A percentile compares a stretch with the other conserved stretches of the same genome.
Conservation (phyloP, 2,113 vertebrate species). For the Pseudorhombus dupliciocellatus region DNA sequence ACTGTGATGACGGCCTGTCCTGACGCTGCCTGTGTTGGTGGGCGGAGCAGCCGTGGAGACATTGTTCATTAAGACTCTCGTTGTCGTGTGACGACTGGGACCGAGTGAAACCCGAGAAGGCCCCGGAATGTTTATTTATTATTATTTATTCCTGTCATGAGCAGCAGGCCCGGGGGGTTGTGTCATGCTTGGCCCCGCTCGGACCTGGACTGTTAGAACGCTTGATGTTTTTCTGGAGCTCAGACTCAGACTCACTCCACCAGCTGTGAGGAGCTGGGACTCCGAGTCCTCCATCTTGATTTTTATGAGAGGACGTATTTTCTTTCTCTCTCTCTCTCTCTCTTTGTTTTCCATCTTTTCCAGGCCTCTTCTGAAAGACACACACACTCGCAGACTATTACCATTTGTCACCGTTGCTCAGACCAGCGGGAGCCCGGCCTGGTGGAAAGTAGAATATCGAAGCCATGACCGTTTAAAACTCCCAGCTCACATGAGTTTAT, state of each 20-base stretch:
- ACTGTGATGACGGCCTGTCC: constrained; percentile 77
- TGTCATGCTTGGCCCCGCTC: constrained; percentile 68
- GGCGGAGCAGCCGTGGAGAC: constrained; percentile 67
- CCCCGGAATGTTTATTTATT: too few species aligned
- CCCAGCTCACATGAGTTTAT: constrained; percentile 46
- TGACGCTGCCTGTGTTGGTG: constrained; percentile 68
- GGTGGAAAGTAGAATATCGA: constrained; percentile 35
- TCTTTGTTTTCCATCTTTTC: constrained; percentile 35
- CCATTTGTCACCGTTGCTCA: constrained; percentile 59
- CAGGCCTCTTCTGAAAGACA: constrained; percentile 61
- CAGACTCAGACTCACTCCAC: constrained; percentile 57
- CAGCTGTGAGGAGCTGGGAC: constrained; percentile 64
- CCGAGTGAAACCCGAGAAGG: constrained; percentile 65
- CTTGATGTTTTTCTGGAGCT: constrained; percentile 63
- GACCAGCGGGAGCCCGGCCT: constrained; percentile 48
- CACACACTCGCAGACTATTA: constrained; percentile 42
- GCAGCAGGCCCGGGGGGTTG: constrained; percentile 25
- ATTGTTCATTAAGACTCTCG: constrained; percentile 68
- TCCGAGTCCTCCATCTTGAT: constrained; percentile 55
- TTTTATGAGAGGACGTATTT: constrained; percentile 60
- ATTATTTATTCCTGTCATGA: constrained; percentile 21
- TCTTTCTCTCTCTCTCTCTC: not conserved
- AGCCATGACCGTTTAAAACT: too few species aligned
- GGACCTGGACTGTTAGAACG: constrained; percentile 45
- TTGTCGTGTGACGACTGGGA: constrained; percentile 55